Percentiles rank a stretch among this genome's conserved stretches.
Evolutionary conservation across 1,140 invertebrate species (phyloP).

Genomic region (Drosophila auraria): DNA sequence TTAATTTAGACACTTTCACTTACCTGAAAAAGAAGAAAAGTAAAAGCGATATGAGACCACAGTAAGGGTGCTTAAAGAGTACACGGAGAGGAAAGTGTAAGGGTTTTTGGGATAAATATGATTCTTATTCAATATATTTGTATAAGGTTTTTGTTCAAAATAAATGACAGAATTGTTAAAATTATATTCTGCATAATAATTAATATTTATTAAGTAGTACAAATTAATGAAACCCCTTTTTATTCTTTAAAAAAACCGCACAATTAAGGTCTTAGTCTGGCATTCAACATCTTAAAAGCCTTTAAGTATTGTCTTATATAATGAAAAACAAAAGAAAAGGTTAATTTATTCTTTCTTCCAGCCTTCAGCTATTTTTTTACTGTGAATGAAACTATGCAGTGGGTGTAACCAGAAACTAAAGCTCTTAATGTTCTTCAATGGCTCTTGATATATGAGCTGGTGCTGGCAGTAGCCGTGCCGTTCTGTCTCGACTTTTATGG

Average conservation of each 20-base stretch:
- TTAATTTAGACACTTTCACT: constrained; percentile 57
- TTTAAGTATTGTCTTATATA: no score
- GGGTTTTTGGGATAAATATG: rapidly evolving
- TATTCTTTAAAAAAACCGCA: no score
- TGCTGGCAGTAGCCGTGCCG: constrained; percentile 16
- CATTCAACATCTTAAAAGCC: not conserved
- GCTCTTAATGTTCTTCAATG: constrained; percentile 72
- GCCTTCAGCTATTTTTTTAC: constrained; percentile 3
- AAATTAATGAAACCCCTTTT: no score
- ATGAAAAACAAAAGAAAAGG: no score
- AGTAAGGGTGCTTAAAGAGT: constrained; percentile 13
- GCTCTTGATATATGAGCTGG: constrained; percentile 69
- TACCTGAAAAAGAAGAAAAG: constrained; percentile 55
- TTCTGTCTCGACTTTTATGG: constrained; percentile 30
- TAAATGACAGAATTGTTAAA: no score
- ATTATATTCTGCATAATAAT: no score
- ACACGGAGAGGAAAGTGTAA: not conserved
- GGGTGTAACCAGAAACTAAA: constrained; percentile 44
- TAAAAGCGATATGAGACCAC: constrained; percentile 21
- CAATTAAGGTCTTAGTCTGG: not conserved
- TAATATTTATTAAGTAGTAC: no score
- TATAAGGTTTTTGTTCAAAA: not conserved
- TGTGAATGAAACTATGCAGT: constrained; percentile 28
- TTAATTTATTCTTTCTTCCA: not conserved
- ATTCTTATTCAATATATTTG: not conserved